Evolutionary conservation across 1,140 invertebrate species (phyloP).

Genomic region (Pachyrhynchus sulphureomaculatus): DNA sequence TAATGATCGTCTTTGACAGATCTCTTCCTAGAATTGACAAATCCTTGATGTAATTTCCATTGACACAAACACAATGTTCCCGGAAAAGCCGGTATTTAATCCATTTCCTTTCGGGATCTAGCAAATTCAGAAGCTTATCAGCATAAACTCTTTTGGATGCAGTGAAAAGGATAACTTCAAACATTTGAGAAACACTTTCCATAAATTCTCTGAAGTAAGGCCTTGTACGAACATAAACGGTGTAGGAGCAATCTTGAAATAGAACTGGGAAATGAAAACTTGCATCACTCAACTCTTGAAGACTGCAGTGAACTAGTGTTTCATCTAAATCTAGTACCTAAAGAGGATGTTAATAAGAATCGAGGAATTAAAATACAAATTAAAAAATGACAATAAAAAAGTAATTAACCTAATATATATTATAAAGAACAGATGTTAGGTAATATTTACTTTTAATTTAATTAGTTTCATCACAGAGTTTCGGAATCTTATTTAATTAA

Average conservation of each 20-base stretch:
- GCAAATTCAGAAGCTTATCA: constrained; percentile 88
- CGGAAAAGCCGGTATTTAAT: constrained; percentile 92
- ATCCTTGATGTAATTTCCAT: constrained; percentile 97
- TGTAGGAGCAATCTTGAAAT: constrained; percentile 77
- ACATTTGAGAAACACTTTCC: constrained; percentile 80
- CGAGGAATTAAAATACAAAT: too few species aligned
- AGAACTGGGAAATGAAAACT: constrained; percentile 92
- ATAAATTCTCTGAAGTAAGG: constrained; percentile 92
- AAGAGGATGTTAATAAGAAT: too few species aligned
- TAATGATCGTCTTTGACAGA: constrained; percentile 87
- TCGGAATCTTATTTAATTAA: too few species aligned
- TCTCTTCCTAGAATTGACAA: constrained; percentile 90
- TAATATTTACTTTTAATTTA: too few species aligned
- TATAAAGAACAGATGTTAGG: too few species aligned
- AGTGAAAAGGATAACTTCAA: constrained; percentile 96
- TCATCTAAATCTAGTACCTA: constrained; percentile 78
- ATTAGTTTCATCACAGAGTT: too few species aligned
- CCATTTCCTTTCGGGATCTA: constrained; percentile 86
- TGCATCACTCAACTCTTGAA: constrained; percentile 89
- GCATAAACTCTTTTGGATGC: constrained; percentile 96
- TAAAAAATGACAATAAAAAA: too few species aligned
- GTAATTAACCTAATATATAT: too few species aligned
- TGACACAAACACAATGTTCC: constrained; percentile 93
- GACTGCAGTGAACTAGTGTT: constrained; percentile 93
- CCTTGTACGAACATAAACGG: constrained; percentile 88